Evolutionary conservation across 2,113 vertebrate species (phyloP).

Genomic region (Phyllostomus discolor): DNA sequence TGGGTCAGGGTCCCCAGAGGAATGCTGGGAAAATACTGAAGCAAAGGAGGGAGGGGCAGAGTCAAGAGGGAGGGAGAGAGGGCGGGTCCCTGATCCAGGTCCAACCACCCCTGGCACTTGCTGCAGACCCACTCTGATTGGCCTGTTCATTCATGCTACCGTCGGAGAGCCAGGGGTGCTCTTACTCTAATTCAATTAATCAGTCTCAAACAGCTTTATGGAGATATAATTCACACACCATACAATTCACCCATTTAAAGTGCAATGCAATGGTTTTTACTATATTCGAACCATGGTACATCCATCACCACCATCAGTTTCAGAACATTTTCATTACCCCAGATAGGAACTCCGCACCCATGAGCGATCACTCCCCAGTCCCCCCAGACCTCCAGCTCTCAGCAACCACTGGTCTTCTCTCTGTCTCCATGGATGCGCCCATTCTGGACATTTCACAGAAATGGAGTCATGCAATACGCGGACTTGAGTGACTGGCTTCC

Average conservation of each 20-base stretch:
- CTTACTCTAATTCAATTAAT: slow-evolving; percentile 27
- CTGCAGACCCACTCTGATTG: background rate
- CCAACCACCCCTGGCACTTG: background rate
- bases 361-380: background rate
- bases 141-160: background rate
- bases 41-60: background rate
- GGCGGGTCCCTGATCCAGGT: background rate
- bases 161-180: background rate
- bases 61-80: background rate
- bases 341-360: background rate
- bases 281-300: background rate
- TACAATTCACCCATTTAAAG: slow-evolving; percentile 31
- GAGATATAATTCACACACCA: slow-evolving; percentile 49
- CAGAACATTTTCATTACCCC: background rate
- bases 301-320: background rate
- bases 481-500: background rate
- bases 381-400: background rate
- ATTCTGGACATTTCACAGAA: background rate
- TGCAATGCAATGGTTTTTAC: background rate
- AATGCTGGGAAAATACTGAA: background rate
- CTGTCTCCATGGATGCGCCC: background rate
- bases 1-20: background rate
- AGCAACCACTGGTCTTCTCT: background rate
- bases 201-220: slow-evolving; percentile 31
- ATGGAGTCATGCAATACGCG: background rate